Percentiles rank a stretch among this genome's conserved stretches.
phyloP scores from a whole-genome alignment of 2,888 invertebrate species.

The Dolichopus griseipennis region DNA sequence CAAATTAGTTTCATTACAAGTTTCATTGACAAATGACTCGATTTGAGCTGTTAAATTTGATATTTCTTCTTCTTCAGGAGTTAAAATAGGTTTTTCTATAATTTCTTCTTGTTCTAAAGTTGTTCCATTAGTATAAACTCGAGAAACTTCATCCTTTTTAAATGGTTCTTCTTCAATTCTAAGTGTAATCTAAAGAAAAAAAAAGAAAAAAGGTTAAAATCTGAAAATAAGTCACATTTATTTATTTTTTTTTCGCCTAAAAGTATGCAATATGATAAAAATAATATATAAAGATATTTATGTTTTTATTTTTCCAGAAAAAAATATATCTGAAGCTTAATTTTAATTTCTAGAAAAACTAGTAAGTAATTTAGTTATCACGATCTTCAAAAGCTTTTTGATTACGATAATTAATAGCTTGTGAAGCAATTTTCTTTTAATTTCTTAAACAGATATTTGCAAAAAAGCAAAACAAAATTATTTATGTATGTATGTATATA shows the following conservation, averaged over 20 bases:
- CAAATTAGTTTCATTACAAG: conserved; percentile 24
- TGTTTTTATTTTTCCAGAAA: neutral
- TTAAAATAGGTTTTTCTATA: neutral
- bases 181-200: conserved; percentile 20
- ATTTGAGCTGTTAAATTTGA: conserved; percentile 36
- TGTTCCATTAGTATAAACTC: neutral
- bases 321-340: too few relatives aligned
- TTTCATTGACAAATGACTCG: conserved; percentile 31
- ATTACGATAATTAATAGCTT: neutral
- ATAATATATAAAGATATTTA: too few relatives aligned
- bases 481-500: too few relatives aligned
- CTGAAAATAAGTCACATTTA: too few relatives aligned
- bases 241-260: neutral
- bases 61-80: conserved; percentile 25
- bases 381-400: neutral
- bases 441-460: neutral
- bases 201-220: neutral
- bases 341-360: too few relatives aligned
- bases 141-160: conserved; percentile 12
- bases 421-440: neutral
- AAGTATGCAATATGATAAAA: too few relatives aligned
- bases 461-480: neutral
- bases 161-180: conserved; percentile 19
- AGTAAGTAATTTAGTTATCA: neutral
- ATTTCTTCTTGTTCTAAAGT: conserved; percentile 18